These are phyloP conservation scores for Aurelia sp. DNA, from an alignment of 30 jellyfish, hydroid and myxozoan genomes.

Conservation along the genomic window DNA sequence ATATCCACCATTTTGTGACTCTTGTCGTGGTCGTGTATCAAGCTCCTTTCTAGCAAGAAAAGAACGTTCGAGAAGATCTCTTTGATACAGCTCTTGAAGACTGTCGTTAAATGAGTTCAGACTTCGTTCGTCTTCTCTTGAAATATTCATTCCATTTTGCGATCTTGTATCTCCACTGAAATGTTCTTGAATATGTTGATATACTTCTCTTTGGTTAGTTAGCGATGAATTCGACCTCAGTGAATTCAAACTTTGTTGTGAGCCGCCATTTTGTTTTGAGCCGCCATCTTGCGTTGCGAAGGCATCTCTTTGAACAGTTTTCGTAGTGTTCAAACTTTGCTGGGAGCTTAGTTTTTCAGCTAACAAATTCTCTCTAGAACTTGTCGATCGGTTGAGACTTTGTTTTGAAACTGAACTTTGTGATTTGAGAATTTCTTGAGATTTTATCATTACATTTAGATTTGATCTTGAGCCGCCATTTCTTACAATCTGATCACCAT, in stretches of 20 bases:
- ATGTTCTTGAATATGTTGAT: too few species aligned
- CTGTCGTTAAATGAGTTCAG: conserved; percentile 43
- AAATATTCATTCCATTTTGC: too few species aligned
- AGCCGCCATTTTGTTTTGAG: conserved; percentile 24
- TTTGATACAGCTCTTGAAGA: conserved; percentile 17
- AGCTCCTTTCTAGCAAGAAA: not conserved
- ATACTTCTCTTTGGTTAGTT: too few species aligned
- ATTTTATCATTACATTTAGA: not conserved
- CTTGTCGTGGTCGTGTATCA: not conserved
- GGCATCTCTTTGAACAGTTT: too few species aligned
- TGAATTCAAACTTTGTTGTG: conserved; percentile 47
- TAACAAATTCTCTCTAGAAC: too few species aligned
- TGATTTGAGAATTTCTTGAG: not conserved
- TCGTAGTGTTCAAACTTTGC: not conserved
- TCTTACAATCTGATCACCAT: too few species aligned
- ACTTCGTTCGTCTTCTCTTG: conserved; percentile 15
- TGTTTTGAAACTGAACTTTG: too few species aligned
- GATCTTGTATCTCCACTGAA: too few species aligned
- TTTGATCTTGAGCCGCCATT: not conserved
- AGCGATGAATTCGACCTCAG: not conserved
- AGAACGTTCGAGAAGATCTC: conserved; percentile 4
- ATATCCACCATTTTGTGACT: conserved; percentile 6
- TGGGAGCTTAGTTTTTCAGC: conserved; percentile 12
- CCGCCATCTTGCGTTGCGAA: not conserved
- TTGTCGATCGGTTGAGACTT: too few species aligned